Conservation (phyloP, 2,797 vertebrate species). For the Crenichthys baileyi region DNA sequence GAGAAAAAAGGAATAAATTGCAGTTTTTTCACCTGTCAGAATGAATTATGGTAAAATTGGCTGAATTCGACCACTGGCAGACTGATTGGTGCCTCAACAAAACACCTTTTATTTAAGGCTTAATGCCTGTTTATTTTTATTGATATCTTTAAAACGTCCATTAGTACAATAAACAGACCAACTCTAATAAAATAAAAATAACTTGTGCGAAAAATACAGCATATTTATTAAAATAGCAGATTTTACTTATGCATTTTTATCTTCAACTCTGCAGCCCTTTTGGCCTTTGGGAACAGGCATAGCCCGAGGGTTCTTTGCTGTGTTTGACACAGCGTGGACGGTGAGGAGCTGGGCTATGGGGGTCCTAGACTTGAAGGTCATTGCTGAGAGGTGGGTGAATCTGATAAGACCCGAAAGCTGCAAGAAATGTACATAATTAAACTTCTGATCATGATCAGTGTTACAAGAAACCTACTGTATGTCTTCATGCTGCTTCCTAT, state of each 20-base stretch:
- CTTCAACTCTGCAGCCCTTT: conserved; percentile 85
- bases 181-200: too few species aligned
- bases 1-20: background rate
- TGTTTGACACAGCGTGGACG: conserved; percentile 93
- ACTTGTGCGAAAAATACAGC: background rate
- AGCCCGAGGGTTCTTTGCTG: conserved; percentile 90
- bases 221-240: background rate
- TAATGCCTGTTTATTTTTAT: too few species aligned
- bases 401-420: background rate
- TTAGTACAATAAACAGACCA: too few species aligned
- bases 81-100: too few species aligned
- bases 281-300: conserved; percentile 95
- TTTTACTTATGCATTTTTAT: background rate
- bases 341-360: conserved; percentile 90
- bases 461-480: background rate
- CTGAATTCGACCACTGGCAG: too few species aligned
- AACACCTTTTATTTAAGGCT: too few species aligned
- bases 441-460: background rate
- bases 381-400: conserved; percentile 87
- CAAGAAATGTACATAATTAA: rapidly evolving
- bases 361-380: conserved; percentile 79
- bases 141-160: too few species aligned
- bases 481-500: background rate
- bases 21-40: too few species aligned
- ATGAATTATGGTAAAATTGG: too few species aligned